Base-by-base conservation (phyloP, 2,797 vertebrate genomes). In the Chaetophractus vellerosus region DNA sequence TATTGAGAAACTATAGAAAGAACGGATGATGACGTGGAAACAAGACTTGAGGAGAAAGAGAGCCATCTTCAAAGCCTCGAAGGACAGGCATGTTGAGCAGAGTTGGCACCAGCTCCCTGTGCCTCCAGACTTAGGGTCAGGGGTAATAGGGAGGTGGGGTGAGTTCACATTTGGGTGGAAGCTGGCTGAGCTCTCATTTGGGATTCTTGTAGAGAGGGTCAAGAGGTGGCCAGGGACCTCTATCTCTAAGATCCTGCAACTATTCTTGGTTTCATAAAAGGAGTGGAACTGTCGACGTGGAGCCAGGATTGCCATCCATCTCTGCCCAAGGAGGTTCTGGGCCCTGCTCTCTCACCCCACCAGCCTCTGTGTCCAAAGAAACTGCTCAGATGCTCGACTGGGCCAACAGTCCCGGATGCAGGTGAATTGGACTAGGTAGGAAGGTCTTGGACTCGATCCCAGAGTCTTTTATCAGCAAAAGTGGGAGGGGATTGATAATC, bases 21-120 rank as follows among this genome's bases (percentile, higher is more conserved):
- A 66, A 9, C 1, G 0, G 16, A 38, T 1, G 18, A 16, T 1
- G 14, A 31, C 6, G 1, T 19, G 31, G 7, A 5, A 28, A 0
- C 12, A 15, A 4, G 10, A 3, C 50, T 14, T 7, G 18, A 24
- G 61, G 48, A 16, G 33, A 23, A 4, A 31, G 26, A 72, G 81
- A 48, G 12, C 16, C 59, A 0, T 23, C 83, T 61, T 66, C 68
- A 10, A 12, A 24, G 4, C 3, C 61, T 10, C 7, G 18, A 6
- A 2, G 48, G 36, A 12, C 45, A 50, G 19, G 15, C 5, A 2
- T 1, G 5, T 16, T 0, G 8, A 33, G 59, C 41, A 1, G 36
- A 15, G 4, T 2, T 23, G 1, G 6, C 11, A 2, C 10, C 1
- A 6, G 2, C 9, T 3, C 68, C 80, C 59, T 38, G 3, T 5